Evolutionary conservation across 2,113 vertebrate species (phyloP).

Genomic region (Nerophis ophidion): DNA sequence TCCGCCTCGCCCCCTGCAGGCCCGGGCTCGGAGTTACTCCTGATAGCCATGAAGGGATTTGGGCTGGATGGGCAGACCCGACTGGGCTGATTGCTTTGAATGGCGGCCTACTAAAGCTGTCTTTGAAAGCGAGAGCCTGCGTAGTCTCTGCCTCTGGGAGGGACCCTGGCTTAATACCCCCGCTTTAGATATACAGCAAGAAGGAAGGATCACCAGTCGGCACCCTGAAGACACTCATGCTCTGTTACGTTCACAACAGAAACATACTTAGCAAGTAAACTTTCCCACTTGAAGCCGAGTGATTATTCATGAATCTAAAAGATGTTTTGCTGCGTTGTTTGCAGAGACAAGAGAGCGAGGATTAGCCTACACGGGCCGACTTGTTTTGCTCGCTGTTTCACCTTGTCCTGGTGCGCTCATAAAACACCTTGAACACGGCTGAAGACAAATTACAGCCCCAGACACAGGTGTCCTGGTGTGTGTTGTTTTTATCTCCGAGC

Average conservation of each 20-base stretch:
- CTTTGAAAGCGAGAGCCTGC: constrained; percentile 69
- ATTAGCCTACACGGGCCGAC: constrained; percentile 33
- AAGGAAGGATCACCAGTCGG: constrained; percentile 66
- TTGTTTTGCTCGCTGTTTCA: constrained; percentile 65
- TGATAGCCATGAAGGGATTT: constrained; percentile 79
- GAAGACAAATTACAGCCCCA: constrained; percentile 75
- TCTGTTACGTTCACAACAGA: constrained; percentile 33
- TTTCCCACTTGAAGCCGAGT: constrained; percentile 35
- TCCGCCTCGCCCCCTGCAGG: constrained; percentile 66
- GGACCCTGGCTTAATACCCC: constrained; percentile 66
- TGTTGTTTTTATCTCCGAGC: constrained; percentile 41
- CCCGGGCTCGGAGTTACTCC: constrained; percentile 61
- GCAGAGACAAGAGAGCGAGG: constrained; percentile 26
- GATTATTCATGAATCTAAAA: constrained; percentile 17
- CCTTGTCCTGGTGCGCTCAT: constrained; percentile 69
- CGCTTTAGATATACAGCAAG: constrained; percentile 62
- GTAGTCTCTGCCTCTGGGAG: constrained; percentile 69
- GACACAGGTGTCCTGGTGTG: constrained; percentile 63
- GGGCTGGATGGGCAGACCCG: constrained; percentile 71
- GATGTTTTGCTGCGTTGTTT: not conserved
- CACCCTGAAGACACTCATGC: constrained; percentile 40
- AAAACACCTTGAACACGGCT: constrained; percentile 73
- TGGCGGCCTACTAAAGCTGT: constrained; percentile 67
- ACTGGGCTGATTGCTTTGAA: constrained; percentile 73
- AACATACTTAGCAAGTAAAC: constrained; percentile 56